phyloP scores from a whole-genome alignment of 2,797 vertebrate genomes.

The Rhodeus uyekii region DNA sequence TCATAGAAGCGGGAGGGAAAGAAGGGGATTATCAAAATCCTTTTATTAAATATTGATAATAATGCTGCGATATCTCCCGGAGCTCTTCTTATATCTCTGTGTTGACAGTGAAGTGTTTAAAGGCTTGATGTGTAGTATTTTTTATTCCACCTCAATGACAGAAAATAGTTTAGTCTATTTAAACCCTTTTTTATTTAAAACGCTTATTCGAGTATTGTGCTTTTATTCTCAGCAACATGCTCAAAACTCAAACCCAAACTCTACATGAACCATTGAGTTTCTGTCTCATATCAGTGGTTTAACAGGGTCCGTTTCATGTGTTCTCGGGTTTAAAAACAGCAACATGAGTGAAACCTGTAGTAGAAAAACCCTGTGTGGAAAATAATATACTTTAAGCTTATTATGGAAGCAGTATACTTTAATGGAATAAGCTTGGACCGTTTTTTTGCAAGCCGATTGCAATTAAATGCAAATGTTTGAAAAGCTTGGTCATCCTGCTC shows the following conservation, averaged over 20 bases:
- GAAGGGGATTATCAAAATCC: slow-evolving; percentile 55
- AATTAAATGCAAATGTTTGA: no score
- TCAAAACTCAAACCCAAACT: no score
- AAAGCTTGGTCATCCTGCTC: no score
- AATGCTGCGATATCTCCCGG: slow-evolving; percentile 37
- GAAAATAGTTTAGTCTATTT: background rate
- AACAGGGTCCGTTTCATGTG: background rate
- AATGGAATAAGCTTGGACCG: no score
- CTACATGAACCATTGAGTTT: no score
- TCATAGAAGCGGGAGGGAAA: slow-evolving; percentile 21
- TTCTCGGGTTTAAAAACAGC: background rate
- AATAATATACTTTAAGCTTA: no score
- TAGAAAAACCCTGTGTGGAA: no score
- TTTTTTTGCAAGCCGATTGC: no score
- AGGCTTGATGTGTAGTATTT: slow-evolving; percentile 11
- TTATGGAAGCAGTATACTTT: no score
- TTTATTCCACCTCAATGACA: background rate
- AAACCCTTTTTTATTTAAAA: background rate
- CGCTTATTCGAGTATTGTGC: background rate
- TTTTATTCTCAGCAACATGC: background rate
- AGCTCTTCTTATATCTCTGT: slow-evolving; percentile 42
- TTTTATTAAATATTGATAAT: slow-evolving; percentile 64
- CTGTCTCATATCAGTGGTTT: no score
- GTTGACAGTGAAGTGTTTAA: slow-evolving; percentile 34
- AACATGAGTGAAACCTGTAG: no score